Percentiles rank a stretch among this genome's conserved stretches.
Conservation (phyloP, 2,113 vertebrate species). For the Syngnathus floridae region DNA sequence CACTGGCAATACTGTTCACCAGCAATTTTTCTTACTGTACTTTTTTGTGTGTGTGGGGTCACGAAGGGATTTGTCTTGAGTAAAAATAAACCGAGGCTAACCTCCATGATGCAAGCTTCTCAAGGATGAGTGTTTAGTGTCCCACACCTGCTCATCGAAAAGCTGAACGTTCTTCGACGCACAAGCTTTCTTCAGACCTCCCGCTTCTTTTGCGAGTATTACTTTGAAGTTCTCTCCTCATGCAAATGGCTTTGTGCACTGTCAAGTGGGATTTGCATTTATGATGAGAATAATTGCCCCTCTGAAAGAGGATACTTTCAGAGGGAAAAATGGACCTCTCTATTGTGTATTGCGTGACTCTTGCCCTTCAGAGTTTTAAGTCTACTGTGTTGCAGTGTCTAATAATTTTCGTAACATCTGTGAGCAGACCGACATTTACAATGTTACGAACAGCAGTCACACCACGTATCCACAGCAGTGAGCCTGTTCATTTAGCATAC, state of each 20-base stretch:
- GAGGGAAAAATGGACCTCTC: conserved; percentile 13
- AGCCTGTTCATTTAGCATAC: not conserved
- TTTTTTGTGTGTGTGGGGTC: not conserved
- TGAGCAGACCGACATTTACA: not conserved
- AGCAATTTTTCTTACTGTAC: not conserved
- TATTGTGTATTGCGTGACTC: conserved; percentile 30
- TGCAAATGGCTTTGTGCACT: conserved; percentile 58
- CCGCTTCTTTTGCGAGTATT: conserved; percentile 45
- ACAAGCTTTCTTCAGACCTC: conserved; percentile 44
- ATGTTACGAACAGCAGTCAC: not conserved
- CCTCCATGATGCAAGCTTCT: conserved; percentile 8
- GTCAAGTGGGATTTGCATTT: conserved; percentile 73
- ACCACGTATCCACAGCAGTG: not conserved
- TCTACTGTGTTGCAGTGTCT: not conserved
- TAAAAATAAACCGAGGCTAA: conserved; percentile 23
- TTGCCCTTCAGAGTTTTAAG: not conserved
- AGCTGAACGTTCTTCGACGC: conserved; percentile 30
- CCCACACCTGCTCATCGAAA: conserved; percentile 33
- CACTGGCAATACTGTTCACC: too few species aligned
- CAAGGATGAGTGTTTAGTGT: conserved; percentile 30
- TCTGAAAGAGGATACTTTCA: conserved; percentile 56
- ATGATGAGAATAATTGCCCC: conserved; percentile 71
- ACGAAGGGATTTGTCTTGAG: not conserved
- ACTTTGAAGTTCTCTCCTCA: conserved; percentile 67
- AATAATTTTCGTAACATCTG: not conserved